These are phyloP conservation scores for Euplagia quadripunctaria DNA, from an alignment of 2,888 invertebrate species.

Conservation along the genomic window DNA sequence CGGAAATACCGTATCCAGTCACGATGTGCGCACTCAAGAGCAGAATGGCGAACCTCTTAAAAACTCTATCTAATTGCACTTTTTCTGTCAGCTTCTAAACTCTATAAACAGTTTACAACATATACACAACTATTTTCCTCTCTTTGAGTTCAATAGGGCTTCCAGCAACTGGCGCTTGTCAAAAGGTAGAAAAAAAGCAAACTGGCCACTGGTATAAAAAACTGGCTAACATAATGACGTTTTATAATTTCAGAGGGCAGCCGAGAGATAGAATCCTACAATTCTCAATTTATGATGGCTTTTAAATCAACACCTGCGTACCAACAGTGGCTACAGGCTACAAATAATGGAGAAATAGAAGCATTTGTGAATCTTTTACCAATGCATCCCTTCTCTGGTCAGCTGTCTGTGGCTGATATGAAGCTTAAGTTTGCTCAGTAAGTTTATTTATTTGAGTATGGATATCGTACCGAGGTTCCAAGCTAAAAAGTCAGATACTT, in stretches of 20 bases:
- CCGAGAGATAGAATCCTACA: constrained; percentile 95
- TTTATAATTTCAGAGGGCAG: constrained; percentile 88
- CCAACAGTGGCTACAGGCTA: constrained; percentile 92
- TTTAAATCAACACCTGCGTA: constrained; percentile 97
- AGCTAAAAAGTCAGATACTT: too few species aligned
- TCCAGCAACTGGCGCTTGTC: background rate
- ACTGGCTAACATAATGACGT: background rate
- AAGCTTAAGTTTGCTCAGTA: constrained; percentile 96
- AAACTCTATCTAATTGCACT: too few species aligned
- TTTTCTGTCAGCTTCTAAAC: too few species aligned
- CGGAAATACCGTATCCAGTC: too few species aligned
- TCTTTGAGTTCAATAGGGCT: background rate
- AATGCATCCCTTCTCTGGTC: constrained; percentile 98
- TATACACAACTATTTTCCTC: background rate
- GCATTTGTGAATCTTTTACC: constrained; percentile 91
- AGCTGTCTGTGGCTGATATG: constrained; percentile 97
- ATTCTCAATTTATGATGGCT: constrained; percentile 92
- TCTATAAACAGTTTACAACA: too few species aligned
- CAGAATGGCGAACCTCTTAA: too few species aligned
- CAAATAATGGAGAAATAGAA: constrained; percentile 88
- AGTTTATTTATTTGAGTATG: constrained; percentile 65
- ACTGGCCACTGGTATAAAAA: too few species aligned
- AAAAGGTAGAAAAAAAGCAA: too few species aligned
- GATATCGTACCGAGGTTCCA: too few species aligned
- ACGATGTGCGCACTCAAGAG: too few species aligned